Evolutionary conservation across 2,888 invertebrate genomes (phyloP).

Genomic region (Heliconius sara): DNA sequence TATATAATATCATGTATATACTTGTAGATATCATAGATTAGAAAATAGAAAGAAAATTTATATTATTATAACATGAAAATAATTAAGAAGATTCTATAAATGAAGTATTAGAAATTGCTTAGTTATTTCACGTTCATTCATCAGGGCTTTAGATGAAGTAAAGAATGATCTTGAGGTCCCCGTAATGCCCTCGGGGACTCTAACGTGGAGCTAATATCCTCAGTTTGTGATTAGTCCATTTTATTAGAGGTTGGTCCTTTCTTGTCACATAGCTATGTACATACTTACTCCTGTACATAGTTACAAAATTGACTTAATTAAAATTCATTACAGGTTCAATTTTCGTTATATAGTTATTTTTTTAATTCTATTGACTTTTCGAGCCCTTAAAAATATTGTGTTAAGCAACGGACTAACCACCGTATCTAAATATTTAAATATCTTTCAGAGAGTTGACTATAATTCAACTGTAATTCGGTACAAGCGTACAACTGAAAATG

Average conservation of each 20-base stretch:
- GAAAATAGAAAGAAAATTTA: no score
- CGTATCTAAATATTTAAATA: no score
- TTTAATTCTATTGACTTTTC: no score
- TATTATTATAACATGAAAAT: no score
- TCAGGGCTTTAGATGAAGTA: not conserved
- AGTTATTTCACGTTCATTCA: not conserved
- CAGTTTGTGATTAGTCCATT: not conserved
- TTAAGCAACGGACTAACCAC: no score
- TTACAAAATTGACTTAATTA: not conserved
- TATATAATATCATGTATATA: no score
- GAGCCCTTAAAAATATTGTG: no score
- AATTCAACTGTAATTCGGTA: no score
- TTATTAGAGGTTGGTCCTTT: not conserved
- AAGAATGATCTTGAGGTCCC: slow-evolving; percentile 2
- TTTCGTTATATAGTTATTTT: no score
- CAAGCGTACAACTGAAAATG: no score
- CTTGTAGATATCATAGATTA: no score
- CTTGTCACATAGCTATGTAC: not conserved
- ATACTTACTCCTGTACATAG: not conserved
- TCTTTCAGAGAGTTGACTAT: no score
- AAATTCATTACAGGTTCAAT: not conserved
- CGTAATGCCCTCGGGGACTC: slow-evolving; percentile 5
- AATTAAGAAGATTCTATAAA: not conserved
- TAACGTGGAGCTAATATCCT: slow-evolving; percentile 1
- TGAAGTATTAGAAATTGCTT: not conserved